Evolutionary conservation across 92 coral and sea anemone genomes (phyloP), one percentile per base, ranked within the genome.

Genomic region (Micromussa lordhowensis): DNA sequence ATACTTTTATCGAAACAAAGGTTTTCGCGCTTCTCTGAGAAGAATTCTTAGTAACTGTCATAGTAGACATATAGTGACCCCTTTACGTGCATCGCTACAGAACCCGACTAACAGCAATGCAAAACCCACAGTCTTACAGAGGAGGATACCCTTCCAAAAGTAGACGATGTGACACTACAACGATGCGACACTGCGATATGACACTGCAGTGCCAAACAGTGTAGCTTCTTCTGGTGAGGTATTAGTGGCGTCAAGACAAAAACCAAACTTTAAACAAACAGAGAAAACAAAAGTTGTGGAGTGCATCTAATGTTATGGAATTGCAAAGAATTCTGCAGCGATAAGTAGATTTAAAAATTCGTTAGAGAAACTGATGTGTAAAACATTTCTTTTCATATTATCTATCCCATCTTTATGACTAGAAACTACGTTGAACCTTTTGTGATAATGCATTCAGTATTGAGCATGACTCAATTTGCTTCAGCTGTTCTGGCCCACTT

Each of bases 21-120:
- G 80, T 34, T 94, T 91, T 83, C 94, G 96, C 55, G 88, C 53
- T 34, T 89, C 96, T 34, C 58, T 94, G 59, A 94, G 59, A 76
- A 82, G 26, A 14, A 81, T 81, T 66, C 38, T 64, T 6, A 26
- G 29, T 10, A 64, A 38, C 9, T 40, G 76, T 81, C 40, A n/a
- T 51, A 61, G 31, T 30, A 66, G 76, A n/a, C 26, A 81, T 29
- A 64, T 18, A 64, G 85, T 81, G 12, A 64, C 48, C 2, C 71
- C 84, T 16, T 57, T 48, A 40, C 70, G 29, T 63, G 22, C 8
- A 35, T 35, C 76, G 76, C 76, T 32, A 19, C 48, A 71, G 7
- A 69, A 69, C 30, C 21, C 36, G 30, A 13, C 35, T 69, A 58
- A 19, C 22, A 32, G 40, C 75, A 69, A 28, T 69, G 32, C 75